phyloP scores from a whole-genome alignment of 2,113 vertebrate genomes.

The Oryzias curvinotus region DNA sequence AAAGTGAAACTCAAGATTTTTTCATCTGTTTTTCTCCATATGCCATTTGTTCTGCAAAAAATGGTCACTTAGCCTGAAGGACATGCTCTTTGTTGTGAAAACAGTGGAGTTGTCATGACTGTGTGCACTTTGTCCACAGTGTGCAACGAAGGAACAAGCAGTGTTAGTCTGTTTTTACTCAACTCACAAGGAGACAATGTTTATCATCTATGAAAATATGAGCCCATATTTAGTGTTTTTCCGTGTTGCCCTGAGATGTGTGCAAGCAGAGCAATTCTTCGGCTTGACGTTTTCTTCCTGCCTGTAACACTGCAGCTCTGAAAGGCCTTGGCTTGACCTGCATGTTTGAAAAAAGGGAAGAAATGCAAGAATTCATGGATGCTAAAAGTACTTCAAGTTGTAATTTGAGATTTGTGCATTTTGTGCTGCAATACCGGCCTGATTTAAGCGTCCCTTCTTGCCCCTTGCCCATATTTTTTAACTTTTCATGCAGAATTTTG shows the following conservation, averaged over 20 bases:
- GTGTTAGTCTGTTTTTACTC: constrained; percentile 67
- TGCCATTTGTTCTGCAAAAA: constrained; percentile 10
- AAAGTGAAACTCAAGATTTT: constrained; percentile 10
- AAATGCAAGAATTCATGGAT: too few species aligned
- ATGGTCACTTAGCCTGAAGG: constrained; percentile 37
- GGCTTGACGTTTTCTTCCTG: not conserved
- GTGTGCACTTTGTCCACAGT: constrained; percentile 35
- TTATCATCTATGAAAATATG: constrained; percentile 67
- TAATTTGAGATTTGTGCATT: not conserved
- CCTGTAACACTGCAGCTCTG: not conserved
- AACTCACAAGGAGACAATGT: constrained; percentile 56
- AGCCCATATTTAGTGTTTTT: constrained; percentile 74
- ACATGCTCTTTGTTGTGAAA: constrained; percentile 58
- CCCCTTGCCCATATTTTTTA: too few species aligned
- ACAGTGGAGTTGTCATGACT: constrained; percentile 47
- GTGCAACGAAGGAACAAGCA: constrained; percentile 39
- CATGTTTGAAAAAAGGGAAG: not conserved
- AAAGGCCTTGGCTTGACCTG: not conserved
- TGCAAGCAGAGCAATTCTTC: constrained; percentile 26
- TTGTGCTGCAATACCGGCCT: too few species aligned
- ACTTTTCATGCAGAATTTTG: too few species aligned
- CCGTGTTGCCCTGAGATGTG: constrained; percentile 29
- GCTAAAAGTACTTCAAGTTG: not conserved
- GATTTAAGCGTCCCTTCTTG: too few species aligned
- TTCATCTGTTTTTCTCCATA: constrained; percentile 3